These are phyloP conservation scores for Cebus imitator DNA, from an alignment of 2,113 vertebrate species.

Conservation along the genomic window DNA sequence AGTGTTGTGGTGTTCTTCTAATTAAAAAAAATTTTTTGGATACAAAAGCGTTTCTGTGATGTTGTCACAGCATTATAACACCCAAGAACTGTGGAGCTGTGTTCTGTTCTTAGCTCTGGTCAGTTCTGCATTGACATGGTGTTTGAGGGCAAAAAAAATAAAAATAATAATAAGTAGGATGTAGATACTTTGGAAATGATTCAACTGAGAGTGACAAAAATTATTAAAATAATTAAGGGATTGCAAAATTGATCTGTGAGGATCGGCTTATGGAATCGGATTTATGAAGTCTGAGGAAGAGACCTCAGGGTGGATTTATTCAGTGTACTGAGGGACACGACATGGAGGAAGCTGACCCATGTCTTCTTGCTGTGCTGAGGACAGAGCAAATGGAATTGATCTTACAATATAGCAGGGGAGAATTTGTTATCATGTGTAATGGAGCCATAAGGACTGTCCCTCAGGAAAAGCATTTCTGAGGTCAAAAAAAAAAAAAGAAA, in stretches of 20 bases:
- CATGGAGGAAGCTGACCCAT: accelerated
- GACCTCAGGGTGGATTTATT: background rate
- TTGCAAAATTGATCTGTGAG: background rate
- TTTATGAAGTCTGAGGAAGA: background rate
- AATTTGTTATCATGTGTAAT: background rate
- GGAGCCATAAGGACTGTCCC: background rate
- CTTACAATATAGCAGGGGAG: background rate
- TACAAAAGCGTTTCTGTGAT: accelerated
- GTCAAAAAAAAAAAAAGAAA: background rate
- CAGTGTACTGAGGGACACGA: background rate
- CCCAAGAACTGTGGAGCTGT: accelerated
- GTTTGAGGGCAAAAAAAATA: background rate
- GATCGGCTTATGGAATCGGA: background rate
- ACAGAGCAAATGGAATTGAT: background rate
- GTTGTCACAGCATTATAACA: background rate
- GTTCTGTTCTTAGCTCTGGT: background rate
- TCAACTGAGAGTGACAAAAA: background rate
- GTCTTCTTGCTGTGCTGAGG: background rate
- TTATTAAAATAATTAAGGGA: background rate
- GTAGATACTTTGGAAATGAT: background rate
- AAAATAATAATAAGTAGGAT: background rate
- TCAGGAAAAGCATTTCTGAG: background rate
- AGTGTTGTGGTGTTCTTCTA: background rate
- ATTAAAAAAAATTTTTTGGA: background rate
- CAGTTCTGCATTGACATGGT: background rate